Evolutionary conservation across 2,113 vertebrate genomes (phyloP), one percentile per base, ranked within the genome.

Genomic region (Eptesicus fuscus): DNA sequence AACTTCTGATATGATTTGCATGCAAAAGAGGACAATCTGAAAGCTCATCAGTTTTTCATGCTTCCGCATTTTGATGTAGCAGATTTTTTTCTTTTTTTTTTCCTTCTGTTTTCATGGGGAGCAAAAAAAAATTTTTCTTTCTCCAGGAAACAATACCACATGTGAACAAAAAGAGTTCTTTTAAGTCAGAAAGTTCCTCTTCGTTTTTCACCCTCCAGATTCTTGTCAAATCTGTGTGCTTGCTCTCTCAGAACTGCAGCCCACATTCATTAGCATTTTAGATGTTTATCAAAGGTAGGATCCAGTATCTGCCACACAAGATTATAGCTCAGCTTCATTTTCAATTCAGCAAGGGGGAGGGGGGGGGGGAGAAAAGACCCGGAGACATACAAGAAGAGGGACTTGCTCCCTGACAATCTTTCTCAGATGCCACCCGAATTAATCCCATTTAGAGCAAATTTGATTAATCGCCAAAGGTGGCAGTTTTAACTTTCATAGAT

Each of bases 1-100:
- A 99, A 99, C 98, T 98, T 99, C 99, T 99, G 99, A 99, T 99
- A 99, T 99, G 99, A 99, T 99, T 99, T 99, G 99, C 99, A 99
- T 99, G 99, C 99, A 99, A 99, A 99, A 99, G 99, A 99, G 99
- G 99, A 98, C 98, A 98, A 99, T 99, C 99, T 99, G 99, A 99
- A 99, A 99, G 99, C 99, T 99, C 99, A 99, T 99, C 99, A 99
- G 98, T 99, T 99, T 99, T 98, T 98, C 98, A 98, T 98, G 98
- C 98, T 98, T 98, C 97, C 82, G 97, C 98, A 98, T 99, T 99
- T 99, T 99, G 99, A 99, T 98, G 98, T 99, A 98, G 98, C 96
- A 97, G 98, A 98, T 97, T 98, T 98, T 98, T 98, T 97, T 93
- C 98, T 97, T 97, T 98, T 97, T 93, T 97, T 98, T 98, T 97